Conservation (phyloP, 1,140 invertebrate genomes). For the Atta texana region DNA sequence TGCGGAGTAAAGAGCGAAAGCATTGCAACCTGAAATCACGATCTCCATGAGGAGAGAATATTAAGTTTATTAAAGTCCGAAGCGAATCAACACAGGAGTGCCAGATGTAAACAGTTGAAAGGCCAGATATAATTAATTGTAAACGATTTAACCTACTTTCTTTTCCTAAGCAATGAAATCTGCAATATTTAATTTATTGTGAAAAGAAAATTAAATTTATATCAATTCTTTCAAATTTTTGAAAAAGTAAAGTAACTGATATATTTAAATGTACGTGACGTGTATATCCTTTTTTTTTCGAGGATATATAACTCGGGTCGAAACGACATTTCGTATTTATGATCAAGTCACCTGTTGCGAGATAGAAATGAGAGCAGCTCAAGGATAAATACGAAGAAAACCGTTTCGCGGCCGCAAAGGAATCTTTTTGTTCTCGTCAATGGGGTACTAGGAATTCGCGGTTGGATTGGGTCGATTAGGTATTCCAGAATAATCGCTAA, state of each 20-base stretch:
- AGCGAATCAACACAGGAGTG: slow-evolving; percentile 9
- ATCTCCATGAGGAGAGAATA: slow-evolving; percentile 21
- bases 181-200: neutral
- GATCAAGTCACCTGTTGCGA: neutral
- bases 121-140: neutral
- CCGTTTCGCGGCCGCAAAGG: neutral
- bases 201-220: neutral
- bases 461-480: slow-evolving; percentile 45
- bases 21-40: slow-evolving; percentile 17
- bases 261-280: neutral
- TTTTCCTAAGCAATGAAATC: neutral
- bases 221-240: neutral
- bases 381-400: slow-evolving; percentile 26
- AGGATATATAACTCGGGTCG: neutral
- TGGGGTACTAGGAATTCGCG: slow-evolving; percentile 23
- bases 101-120: slow-evolving; percentile 5
- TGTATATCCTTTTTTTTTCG: neutral
- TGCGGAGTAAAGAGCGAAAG: neutral
- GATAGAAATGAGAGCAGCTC: neutral
- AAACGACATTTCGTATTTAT: slow-evolving; percentile 31
- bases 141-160: neutral
- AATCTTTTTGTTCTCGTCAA: slow-evolving; percentile 31
- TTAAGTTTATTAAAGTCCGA: slow-evolving; percentile 16
- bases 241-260: neutral
- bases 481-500: slow-evolving; percentile 65